Conservation (phyloP, 2,888 invertebrate species). For the Halocaridina rubra region DNA sequence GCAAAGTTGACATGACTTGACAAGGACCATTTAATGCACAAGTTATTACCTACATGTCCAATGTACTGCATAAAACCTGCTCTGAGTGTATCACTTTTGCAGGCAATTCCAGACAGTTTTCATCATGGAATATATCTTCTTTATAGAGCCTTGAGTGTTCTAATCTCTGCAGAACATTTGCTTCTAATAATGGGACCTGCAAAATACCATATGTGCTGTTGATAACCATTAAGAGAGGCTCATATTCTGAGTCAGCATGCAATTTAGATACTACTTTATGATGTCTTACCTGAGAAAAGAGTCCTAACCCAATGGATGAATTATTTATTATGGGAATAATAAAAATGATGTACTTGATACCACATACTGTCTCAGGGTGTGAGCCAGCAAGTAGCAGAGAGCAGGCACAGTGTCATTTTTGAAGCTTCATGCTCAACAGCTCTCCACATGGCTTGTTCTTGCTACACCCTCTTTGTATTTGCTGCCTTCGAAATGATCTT, state of each 20-base stretch:
- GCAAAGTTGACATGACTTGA: not conserved
- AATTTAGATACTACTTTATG: no score
- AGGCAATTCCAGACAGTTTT: slow-evolving; percentile 13
- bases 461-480: slow-evolving; percentile 58
- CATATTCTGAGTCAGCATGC: slow-evolving; percentile 20
- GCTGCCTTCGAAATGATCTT: slow-evolving; percentile 51
- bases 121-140: slow-evolving; percentile 3
- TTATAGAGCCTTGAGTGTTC: not conserved
- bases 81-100: slow-evolving; percentile 16
- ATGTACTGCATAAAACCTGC: not conserved
- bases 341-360: not conserved
- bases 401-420: slow-evolving; percentile 25
- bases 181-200: slow-evolving; percentile 12
- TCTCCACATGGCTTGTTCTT: slow-evolving; percentile 55
- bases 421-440: slow-evolving; percentile 6
- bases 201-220: slow-evolving; percentile 2
- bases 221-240: not conserved
- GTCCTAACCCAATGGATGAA: not conserved
- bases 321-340: no score
- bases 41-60: not conserved
- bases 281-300: no score
- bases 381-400: slow-evolving; percentile 16
- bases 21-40: not conserved
- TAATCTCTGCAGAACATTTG: slow-evolving; percentile 14
- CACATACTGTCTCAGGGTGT: slow-evolving; percentile 23